phyloP scores from a whole-genome alignment of 2,888 invertebrate genomes.

The Timema cristinae region DNA sequence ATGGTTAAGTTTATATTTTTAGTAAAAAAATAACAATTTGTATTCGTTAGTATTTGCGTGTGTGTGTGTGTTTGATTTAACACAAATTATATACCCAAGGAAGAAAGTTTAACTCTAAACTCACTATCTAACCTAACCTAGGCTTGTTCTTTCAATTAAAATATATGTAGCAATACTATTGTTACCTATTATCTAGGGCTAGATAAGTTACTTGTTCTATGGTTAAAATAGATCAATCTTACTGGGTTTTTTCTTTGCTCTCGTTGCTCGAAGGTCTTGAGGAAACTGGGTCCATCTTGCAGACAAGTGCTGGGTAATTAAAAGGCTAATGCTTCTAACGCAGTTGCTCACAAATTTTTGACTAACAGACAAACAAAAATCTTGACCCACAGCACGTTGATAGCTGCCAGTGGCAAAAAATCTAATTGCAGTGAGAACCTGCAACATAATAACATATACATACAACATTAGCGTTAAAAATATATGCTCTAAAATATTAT shows the following conservation, averaged over 20 bases:
- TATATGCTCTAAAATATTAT: neutral
- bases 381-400: constrained; percentile 21
- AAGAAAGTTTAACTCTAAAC: too few relatives aligned
- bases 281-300: constrained; percentile 24
- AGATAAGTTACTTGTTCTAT: too few relatives aligned
- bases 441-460: neutral
- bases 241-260: neutral
- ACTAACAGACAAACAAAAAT: constrained; percentile 15
- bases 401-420: constrained; percentile 23
- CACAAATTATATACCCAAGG: neutral
- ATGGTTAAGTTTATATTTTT: too few relatives aligned
- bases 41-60: too few relatives aligned
- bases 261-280: neutral
- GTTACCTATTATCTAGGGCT: too few relatives aligned
- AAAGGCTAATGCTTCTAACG: constrained; percentile 12
- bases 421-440: constrained; percentile 23
- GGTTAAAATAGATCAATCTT: neutral
- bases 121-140: too few relatives aligned
- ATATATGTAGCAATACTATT: too few relatives aligned
- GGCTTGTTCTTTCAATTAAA: too few relatives aligned
- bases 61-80: neutral
- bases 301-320: constrained; percentile 20
- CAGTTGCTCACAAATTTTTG: constrained; percentile 16
- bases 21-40: too few relatives aligned
- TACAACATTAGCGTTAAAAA: neutral